A percentile compares a stretch with the other conserved stretches of the same genome.
Conservation (phyloP, 2,888 invertebrate species). For the Coelopa pilipes region DNA sequence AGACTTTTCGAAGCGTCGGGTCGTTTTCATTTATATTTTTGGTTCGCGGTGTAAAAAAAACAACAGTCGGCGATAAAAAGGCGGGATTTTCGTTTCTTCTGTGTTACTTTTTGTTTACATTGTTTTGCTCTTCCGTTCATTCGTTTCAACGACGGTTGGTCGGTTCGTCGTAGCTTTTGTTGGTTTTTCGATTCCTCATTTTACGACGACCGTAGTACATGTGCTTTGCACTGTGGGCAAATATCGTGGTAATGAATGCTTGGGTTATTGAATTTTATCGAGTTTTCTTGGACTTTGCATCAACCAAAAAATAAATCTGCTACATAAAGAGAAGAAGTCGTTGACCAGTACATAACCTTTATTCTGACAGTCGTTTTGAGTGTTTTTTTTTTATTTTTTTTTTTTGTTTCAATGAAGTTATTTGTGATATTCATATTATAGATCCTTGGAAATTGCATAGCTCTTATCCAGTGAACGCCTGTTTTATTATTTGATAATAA, state of each 20-base stretch:
- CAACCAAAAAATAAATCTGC: no score
- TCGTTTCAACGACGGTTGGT: not conserved
- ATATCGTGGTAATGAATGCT: not conserved
- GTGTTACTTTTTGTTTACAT: slow-evolving; percentile 16
- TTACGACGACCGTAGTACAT: slow-evolving; percentile 11
- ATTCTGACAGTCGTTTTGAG: no score
- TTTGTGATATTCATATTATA: no score
- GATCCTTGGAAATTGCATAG: not conserved
- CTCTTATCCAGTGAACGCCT: not conserved
- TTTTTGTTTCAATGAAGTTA: no score
- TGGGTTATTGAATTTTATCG: no score
- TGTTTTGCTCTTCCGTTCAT: not conserved
- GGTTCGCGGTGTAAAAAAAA: not conserved
- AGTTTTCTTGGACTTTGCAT: no score
- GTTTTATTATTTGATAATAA: not conserved
- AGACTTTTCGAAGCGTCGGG: not conserved
- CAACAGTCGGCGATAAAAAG: slow-evolving; percentile 31
- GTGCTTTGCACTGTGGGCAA: slow-evolving; percentile 4
- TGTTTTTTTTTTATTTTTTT: no score
- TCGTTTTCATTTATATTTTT: not conserved
- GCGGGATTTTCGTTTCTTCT: slow-evolving; percentile 40
- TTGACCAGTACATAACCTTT: no score
- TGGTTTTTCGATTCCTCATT: slow-evolving; percentile 19
- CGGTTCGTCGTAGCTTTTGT: slow-evolving; percentile 30
- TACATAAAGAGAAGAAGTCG: no score